Conservation (phyloP, 1,140 invertebrate genomes). For the Drosophila melanica region DNA sequence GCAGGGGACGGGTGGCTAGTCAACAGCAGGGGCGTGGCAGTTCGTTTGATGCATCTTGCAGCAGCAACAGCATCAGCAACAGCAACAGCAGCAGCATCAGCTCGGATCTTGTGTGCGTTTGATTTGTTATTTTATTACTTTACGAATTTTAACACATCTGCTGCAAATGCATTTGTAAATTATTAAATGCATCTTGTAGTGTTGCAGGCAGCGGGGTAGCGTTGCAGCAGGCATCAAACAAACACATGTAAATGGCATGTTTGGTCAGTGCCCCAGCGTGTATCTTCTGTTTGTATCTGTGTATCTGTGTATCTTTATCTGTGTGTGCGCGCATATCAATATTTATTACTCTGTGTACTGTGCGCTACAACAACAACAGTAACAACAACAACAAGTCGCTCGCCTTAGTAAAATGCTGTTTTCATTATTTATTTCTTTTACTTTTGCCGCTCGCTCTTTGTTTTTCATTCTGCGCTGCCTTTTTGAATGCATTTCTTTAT, state of each 20-base stretch:
- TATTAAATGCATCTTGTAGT: slow-evolving; percentile 79
- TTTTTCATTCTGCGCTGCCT: slow-evolving; percentile 43
- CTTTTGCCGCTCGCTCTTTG: slow-evolving; percentile 50
- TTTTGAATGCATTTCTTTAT: slow-evolving; percentile 80
- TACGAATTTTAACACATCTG: slow-evolving; percentile 84
- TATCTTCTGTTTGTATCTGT: slow-evolving; percentile 26
- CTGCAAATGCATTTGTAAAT: slow-evolving; percentile 83
- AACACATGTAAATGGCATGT: slow-evolving; percentile 77
- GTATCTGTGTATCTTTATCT: slow-evolving; percentile 23
- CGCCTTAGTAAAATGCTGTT: slow-evolving; percentile 73
- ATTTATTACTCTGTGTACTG: slow-evolving; percentile 78
- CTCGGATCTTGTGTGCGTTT: slow-evolving; percentile 57
- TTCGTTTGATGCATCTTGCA: slow-evolving; percentile 41
- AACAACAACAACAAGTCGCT: slow-evolving; percentile 37
- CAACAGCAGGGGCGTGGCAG: neutral
- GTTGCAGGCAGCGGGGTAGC: neutral
- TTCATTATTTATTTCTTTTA: slow-evolving; percentile 74
- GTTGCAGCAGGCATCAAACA: slow-evolving; percentile 32
- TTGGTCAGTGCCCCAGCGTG: slow-evolving; percentile 29
- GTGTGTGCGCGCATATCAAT: slow-evolving; percentile 69
- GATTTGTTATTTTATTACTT: slow-evolving; percentile 84
- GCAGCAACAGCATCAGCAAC: neutral
- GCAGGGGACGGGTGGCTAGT: neutral
- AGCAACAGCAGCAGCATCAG: neutral
- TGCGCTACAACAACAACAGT: slow-evolving; percentile 27